Conservation (phyloP, 2,113 vertebrate genomes). For the Otus sunia region DNA sequence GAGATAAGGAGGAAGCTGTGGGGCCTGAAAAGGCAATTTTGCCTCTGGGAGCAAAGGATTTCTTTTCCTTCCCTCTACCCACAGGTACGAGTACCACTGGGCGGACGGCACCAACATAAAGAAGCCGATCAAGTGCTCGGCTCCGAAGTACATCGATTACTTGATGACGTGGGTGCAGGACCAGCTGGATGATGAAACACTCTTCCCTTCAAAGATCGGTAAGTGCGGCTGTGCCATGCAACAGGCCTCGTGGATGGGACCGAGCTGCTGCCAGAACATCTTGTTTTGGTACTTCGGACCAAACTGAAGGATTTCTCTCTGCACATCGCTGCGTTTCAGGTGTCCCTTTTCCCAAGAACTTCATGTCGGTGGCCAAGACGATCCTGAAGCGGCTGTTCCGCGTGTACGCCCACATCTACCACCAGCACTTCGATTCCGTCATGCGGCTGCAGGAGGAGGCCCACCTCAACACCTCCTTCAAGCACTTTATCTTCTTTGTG, state of each 20-base stretch:
- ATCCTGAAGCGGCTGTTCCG: conserved; percentile 94
- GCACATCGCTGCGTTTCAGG: conserved; percentile 51
- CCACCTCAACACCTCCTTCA: conserved; percentile 97
- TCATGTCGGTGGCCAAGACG: conserved; percentile 97
- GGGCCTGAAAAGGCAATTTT: rapidly evolving
- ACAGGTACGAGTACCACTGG: conserved; percentile 97
- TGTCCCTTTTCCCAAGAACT: conserved; percentile 95
- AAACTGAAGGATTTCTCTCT: rapidly evolving
- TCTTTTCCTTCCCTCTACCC: neutral
- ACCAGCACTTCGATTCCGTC: conserved; percentile 96
- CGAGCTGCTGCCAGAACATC: rapidly evolving
- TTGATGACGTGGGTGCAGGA: conserved; percentile 99
- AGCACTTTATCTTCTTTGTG: conserved; percentile 98
- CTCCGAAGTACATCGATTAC: conserved; percentile 96
- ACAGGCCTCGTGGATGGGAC: rapidly evolving
- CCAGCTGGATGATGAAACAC: conserved; percentile 95
- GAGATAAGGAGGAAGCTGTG: rapidly evolving
- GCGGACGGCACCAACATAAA: conserved; percentile 97
- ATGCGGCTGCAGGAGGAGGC: conserved; percentile 97
- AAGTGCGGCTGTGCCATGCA: neutral
- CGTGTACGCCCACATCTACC: conserved; percentile 96
- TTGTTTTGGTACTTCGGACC: rapidly evolving
- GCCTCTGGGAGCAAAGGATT: rapidly evolving
- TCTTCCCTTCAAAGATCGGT: conserved; percentile 98
- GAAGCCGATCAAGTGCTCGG: conserved; percentile 96